Evolutionary conservation across 2,797 vertebrate species (phyloP).

Genomic region (Anguilla pacifica): DNA sequence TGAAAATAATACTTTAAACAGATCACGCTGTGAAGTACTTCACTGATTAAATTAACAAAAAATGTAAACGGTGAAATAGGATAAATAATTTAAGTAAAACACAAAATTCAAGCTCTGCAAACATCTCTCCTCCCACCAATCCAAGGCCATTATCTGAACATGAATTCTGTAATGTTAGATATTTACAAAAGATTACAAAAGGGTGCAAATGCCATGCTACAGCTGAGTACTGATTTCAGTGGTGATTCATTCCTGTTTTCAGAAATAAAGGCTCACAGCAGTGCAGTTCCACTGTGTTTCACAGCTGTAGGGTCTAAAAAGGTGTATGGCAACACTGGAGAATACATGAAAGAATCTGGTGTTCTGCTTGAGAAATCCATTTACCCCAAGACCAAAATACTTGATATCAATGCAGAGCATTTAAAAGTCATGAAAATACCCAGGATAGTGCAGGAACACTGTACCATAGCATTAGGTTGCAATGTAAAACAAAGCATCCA

Average conservation of each 20-base stretch:
- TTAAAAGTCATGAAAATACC: background rate
- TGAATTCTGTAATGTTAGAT: too few species aligned
- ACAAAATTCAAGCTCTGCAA: background rate
- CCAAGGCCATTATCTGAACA: too few species aligned
- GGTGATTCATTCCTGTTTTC: too few species aligned
- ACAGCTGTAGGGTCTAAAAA: too few species aligned
- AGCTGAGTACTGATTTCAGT: too few species aligned
- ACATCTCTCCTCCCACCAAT: background rate
- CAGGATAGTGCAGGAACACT: background rate
- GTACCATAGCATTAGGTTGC: background rate
- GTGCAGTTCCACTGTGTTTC: too few species aligned
- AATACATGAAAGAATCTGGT: background rate
- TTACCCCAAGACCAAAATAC: too few species aligned
- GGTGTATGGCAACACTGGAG: background rate
- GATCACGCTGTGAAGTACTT: background rate
- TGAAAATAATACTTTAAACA: background rate
- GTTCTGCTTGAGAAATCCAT: too few species aligned
- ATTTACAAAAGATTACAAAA: too few species aligned
- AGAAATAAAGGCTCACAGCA: too few species aligned
- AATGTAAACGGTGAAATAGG: background rate
- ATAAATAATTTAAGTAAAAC: background rate
- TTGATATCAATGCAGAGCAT: too few species aligned
- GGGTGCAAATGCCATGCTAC: too few species aligned
- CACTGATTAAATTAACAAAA: background rate
- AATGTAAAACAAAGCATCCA: background rate